Evolutionary conservation across 1,140 invertebrate genomes (phyloP), one percentile per base, ranked within the genome.

Genomic region (Heliconius nattereri): DNA sequence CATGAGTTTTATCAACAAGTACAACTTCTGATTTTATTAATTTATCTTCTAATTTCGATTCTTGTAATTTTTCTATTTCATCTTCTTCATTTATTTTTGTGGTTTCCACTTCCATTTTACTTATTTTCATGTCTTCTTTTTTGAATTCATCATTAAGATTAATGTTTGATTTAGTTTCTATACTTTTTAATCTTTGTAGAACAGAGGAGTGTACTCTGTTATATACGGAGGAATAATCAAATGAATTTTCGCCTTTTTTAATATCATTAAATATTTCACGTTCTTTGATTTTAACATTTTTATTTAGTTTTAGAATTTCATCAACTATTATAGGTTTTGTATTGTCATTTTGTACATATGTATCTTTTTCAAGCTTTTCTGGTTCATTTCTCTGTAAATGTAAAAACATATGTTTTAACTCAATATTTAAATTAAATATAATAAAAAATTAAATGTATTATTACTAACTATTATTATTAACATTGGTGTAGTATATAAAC

Each of bases 261-360:
- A 23, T 35, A 13, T 54, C 23, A 45, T 76, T 70, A 49, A 57
- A 37, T 75, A 19, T 71, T 76, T 2, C 35, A 2, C 16, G 29
- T 19, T 71, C 66, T 9, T 2, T 71, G 11, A 29, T 32, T 52
- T 71, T n/a, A 7, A 8, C 0, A 20, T 73, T 76, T 49, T 71
- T 26, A 45, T 32, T 66, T n/a, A 7, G 71, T 76, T 82, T 87
- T 83, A 84, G 23, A 29, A 85, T 20, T 79, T 86, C 84, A 45
- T 85, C 75, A 1, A 85, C 83, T 37, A 84, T 83, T 78, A 78
- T 82, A 20, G 83, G 83, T 74, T 80, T 83, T 52, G 49, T 20
- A 72, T 81, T 57, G 20, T n/a, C 9, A 7, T 49, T 16, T 70
- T 29, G n/a, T 75, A 11, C 60, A 45, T 66, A 2, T 29, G 3